Conservation (phyloP, 2,797 vertebrate species). For the Acestrorhynchus altus region DNA sequence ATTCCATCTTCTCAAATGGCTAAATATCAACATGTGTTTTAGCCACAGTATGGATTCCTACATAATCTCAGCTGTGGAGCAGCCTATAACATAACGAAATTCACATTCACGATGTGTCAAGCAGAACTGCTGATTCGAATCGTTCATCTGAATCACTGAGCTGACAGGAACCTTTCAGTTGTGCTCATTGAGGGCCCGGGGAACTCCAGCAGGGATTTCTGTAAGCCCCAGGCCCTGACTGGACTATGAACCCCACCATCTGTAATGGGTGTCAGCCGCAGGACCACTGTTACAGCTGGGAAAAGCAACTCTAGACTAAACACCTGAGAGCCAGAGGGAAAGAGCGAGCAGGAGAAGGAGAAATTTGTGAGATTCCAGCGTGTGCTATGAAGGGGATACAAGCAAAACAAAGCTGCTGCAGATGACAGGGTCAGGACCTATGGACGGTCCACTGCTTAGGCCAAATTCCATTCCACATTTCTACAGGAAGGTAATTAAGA, state of each 20-base stretch:
- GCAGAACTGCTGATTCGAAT: slow-evolving; percentile 8
- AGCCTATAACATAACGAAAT: slow-evolving; percentile 19
- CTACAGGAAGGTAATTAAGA: slow-evolving; percentile 69
- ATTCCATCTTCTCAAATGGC: background rate
- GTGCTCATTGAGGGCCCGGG: slow-evolving; percentile 38
- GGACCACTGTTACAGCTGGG: slow-evolving; percentile 66
- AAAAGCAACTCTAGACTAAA: slow-evolving; percentile 82
- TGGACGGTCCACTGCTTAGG: slow-evolving; percentile 48
- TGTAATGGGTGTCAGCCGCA: slow-evolving; percentile 58
- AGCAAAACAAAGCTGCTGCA: slow-evolving; percentile 75
- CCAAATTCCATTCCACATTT: slow-evolving; percentile 72
- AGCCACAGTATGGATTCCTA: background rate
- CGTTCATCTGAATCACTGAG: slow-evolving; percentile 46
- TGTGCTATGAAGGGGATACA: slow-evolving; percentile 76
- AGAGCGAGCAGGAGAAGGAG: slow-evolving; percentile 41
- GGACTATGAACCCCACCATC: slow-evolving; percentile 54
- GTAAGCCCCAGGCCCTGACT: slow-evolving; percentile 44
- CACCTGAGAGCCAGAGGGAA: slow-evolving; percentile 70
- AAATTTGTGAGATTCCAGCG: slow-evolving; percentile 70
- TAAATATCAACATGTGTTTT: background rate
- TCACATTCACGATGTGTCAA: background rate
- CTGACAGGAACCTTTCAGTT: slow-evolving; percentile 64
- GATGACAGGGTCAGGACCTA: slow-evolving; percentile 66
- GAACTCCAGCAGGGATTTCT: slow-evolving; percentile 48
- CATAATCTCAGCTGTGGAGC: background rate